Conservation (phyloP, 1,140 invertebrate genomes). For the Doryteuthis pealeii region DNA sequence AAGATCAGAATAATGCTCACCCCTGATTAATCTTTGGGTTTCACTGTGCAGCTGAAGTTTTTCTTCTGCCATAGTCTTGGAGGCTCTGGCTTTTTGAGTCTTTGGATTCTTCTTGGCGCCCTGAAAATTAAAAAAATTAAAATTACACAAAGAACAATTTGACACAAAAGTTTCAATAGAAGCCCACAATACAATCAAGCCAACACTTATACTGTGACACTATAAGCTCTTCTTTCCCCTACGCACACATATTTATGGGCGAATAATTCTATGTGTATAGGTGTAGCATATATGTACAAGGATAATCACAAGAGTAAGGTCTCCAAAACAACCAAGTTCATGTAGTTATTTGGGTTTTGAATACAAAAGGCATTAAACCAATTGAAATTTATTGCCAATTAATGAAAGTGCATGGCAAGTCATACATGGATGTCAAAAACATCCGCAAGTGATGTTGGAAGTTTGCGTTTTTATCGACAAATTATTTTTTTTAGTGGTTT, state of each 20-base stretch:
- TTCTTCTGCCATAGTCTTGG: slow-evolving; percentile 28
- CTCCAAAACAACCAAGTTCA: too few species aligned
- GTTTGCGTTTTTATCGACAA: too few species aligned
- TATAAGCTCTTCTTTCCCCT: not conserved
- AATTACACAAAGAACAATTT: not conserved
- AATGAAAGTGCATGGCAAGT: too few species aligned
- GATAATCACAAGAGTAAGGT: not conserved
- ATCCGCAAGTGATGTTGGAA: too few species aligned
- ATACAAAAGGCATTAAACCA: too few species aligned
- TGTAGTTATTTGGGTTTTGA: too few species aligned
- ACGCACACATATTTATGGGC: not conserved
- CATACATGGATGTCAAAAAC: too few species aligned
- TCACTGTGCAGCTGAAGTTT: slow-evolving; percentile 44
- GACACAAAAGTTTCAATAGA: not conserved
- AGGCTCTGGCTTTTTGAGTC: slow-evolving; percentile 8
- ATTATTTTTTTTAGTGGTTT: too few species aligned
- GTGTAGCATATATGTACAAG: not conserved
- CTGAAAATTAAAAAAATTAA: slow-evolving; percentile 28
- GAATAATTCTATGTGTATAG: not conserved
- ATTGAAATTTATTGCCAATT: too few species aligned
- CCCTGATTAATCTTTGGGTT: slow-evolving; percentile 48
- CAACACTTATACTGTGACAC: not conserved
- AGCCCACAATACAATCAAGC: not conserved
- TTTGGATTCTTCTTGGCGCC: slow-evolving; percentile 41
- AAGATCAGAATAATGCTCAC: slow-evolving; percentile 19